Conservation (phyloP, 37 sponge, comb jelly and placozoan species). For the Agelas oroides region DNA sequence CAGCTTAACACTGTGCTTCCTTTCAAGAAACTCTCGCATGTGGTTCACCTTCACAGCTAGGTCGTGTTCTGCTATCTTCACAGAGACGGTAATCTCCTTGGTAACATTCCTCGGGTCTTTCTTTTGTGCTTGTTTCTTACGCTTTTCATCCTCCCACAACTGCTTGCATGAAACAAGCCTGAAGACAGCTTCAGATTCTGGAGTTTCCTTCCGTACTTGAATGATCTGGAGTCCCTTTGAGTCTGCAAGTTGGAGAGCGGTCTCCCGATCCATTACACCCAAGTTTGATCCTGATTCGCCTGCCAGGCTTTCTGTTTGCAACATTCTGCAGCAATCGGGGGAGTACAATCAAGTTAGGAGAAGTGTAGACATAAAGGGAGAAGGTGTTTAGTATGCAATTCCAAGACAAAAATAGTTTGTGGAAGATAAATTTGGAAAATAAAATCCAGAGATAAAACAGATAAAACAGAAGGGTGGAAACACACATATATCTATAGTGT, state of each 20-base stretch:
- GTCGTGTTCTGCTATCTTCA: slow-evolving; percentile 63
- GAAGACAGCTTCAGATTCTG: slow-evolving; percentile 25
- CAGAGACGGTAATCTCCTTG: slow-evolving; percentile 57
- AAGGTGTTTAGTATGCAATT: too few relatives aligned
- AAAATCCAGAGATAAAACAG: too few relatives aligned
- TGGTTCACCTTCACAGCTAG: slow-evolving; percentile 30
- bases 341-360: slow-evolving; percentile 24
- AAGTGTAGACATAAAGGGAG: too few relatives aligned
- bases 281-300: slow-evolving; percentile 45
- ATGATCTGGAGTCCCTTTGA: slow-evolving; percentile 28
- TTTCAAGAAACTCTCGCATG: slow-evolving; percentile 30
- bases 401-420: too few relatives aligned
- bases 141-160: slow-evolving; percentile 22
- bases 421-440: too few relatives aligned
- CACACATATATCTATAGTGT: too few relatives aligned
- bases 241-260: slow-evolving; percentile 57
- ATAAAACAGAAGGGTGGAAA: too few relatives aligned
- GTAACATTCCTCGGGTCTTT: slow-evolving; percentile 14
- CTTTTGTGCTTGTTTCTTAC: slow-evolving; percentile 29
- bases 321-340: slow-evolving; percentile 2
- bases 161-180: slow-evolving; percentile 51
- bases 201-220: background rate
- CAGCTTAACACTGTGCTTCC: slow-evolving; percentile 13
- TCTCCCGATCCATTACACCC: slow-evolving; percentile 50
- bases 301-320: background rate